Evolutionary conservation across 2,888 invertebrate species (phyloP).

Genomic region (Agrochola lota): DNA sequence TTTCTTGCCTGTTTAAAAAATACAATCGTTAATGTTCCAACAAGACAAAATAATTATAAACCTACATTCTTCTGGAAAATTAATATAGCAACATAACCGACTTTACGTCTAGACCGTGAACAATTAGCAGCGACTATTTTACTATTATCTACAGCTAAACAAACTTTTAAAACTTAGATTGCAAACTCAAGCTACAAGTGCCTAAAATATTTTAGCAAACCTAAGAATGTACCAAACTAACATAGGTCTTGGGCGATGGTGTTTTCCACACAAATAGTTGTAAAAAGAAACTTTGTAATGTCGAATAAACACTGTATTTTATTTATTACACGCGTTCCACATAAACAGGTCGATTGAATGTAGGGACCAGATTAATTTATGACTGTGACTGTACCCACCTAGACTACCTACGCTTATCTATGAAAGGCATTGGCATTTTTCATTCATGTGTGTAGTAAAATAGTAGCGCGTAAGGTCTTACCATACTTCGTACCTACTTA

Average conservation of each 20-base stretch:
- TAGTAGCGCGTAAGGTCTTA: slow-evolving; percentile 24
- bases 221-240: background rate
- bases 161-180: slow-evolving; percentile 7
- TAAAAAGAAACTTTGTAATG: slow-evolving; percentile 21
- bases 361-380: slow-evolving; percentile 46
- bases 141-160: slow-evolving; percentile 2
- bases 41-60: slow-evolving; percentile 60
- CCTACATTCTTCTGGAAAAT: slow-evolving; percentile 54
- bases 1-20: slow-evolving; percentile 81
- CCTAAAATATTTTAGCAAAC: slow-evolving; percentile 15
- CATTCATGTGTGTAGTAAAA: slow-evolving; percentile 53
- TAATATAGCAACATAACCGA: slow-evolving; percentile 31
- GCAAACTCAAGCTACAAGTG: background rate
- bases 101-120: slow-evolving; percentile 28
- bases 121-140: background rate
- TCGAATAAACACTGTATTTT: slow-evolving; percentile 15
- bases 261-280: slow-evolving; percentile 24
- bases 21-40: slow-evolving; percentile 77
- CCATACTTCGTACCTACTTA: background rate
- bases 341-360: slow-evolving; percentile 40
- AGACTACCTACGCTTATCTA: slow-evolving; percentile 33
- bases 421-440: slow-evolving; percentile 48
- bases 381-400: slow-evolving; percentile 6
- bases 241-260: background rate
- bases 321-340: slow-evolving; percentile 26